Conservation (phyloP, 2,797 vertebrate genomes). For the Phoeniculus purpureus region DNA sequence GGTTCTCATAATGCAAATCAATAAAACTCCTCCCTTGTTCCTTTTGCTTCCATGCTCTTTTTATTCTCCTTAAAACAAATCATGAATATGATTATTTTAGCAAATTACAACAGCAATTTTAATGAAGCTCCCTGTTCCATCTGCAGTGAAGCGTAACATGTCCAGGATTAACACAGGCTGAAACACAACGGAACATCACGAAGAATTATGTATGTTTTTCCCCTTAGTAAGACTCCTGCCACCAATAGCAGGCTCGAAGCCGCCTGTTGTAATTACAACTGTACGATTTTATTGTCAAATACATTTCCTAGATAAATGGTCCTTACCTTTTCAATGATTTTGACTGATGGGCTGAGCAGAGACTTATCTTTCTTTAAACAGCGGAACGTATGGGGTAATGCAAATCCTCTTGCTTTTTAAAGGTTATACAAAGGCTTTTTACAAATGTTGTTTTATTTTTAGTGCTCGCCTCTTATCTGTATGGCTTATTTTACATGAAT, state of each 20-base stretch:
- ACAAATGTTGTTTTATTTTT: conserved; percentile 44
- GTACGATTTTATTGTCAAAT: conserved; percentile 46
- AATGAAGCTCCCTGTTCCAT: not conserved
- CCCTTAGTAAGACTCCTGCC: not conserved
- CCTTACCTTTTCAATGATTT: conserved; percentile 46
- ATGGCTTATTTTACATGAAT: conserved; percentile 51
- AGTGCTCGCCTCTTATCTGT: conserved; percentile 29
- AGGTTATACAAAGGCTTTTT: conserved; percentile 14
- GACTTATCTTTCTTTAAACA: conserved; percentile 14
- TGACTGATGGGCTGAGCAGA: not conserved
- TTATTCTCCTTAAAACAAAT: not conserved
- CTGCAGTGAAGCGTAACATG: conserved; percentile 5
- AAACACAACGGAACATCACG: not conserved
- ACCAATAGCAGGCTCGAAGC: conserved; percentile 29
- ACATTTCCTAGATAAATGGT: conserved; percentile 33
- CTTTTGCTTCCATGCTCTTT: not conserved
- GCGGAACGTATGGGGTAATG: not conserved
- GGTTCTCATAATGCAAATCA: not conserved
- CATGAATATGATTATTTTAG: conserved; percentile 11
- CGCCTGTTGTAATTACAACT: conserved; percentile 53
- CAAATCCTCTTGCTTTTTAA: conserved; percentile 35
- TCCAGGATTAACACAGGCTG: conserved; percentile 3
- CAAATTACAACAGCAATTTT: conserved; percentile 14
- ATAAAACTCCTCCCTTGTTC: not conserved
- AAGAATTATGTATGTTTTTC: conserved; percentile 29